Percentiles rank a stretch among this genome's conserved stretches.
Conservation (phyloP, 2,888 invertebrate genomes). For the Callyntrura sp. region DNA sequence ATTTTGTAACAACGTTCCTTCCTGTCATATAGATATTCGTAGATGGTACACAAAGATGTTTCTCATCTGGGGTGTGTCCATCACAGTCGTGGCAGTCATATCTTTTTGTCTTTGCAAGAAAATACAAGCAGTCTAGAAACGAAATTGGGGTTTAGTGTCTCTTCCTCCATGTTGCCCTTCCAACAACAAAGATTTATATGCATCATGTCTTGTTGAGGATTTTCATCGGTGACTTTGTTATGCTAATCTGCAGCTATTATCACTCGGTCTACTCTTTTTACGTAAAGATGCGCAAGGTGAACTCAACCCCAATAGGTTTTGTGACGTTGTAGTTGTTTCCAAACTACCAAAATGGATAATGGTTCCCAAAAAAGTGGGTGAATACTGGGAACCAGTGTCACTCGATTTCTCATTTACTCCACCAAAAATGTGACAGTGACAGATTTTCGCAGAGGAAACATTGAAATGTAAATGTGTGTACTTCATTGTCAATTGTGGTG, state of each 20-base stretch:
- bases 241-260: not conserved
- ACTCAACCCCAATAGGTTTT: not conserved
- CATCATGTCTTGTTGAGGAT: conserved; percentile 33
- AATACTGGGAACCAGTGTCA: conserved; percentile 3
- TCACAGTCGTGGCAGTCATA: not conserved
- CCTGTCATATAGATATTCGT: not conserved
- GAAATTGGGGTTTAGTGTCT: conserved; percentile 62
- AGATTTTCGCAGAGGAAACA: conserved; percentile 5
- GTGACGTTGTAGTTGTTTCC: not conserved
- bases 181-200: conserved; percentile 31
- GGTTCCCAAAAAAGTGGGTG: not conserved
- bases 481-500: not conserved
- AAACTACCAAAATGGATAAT: not conserved
- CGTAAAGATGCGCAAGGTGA: conserved; percentile 31
- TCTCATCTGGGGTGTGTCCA: conserved; percentile 6
- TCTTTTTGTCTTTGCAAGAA: not conserved
- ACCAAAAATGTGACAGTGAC: conserved; percentile 17
- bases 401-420: conserved; percentile 15
- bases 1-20: not conserved
- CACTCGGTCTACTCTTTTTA: conserved; percentile 17
- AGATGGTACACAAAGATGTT: not conserved
- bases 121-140: conserved; percentile 48
- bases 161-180: conserved; percentile 46
- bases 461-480: not conserved
- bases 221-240: conserved; percentile 46